A percentile compares a stretch with the other conserved stretches of the same genome.
Evolutionary conservation across 2,888 invertebrate species (phyloP).

Genomic region (Chirona hameri): DNA sequence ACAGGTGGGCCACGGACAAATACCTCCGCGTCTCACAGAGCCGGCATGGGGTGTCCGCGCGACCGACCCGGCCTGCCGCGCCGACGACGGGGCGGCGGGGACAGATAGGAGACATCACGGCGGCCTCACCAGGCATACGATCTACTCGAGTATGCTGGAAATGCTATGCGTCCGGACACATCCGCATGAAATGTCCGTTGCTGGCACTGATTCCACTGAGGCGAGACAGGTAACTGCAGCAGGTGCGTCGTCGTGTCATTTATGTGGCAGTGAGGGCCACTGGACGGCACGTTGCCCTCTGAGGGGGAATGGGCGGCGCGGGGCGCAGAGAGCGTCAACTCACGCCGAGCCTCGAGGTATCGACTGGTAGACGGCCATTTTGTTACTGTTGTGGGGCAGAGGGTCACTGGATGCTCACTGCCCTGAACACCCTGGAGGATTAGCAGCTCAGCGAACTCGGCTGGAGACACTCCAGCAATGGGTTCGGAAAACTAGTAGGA

Average conservation of each 20-base stretch:
- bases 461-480: not conserved
- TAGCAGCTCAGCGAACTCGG: not conserved
- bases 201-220: not conserved
- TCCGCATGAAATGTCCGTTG: not conserved
- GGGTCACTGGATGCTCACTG: not conserved
- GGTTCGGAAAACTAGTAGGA: not conserved
- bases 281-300: not conserved
- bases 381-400: not conserved
- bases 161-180: not conserved
- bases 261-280: not conserved
- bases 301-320: not conserved
- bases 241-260: not conserved
- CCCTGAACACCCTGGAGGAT: not conserved
- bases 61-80: too few species aligned
- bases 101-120: too few species aligned
- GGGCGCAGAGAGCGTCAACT: not conserved
- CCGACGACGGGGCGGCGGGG: too few species aligned
- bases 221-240: not conserved
- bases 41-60: too few species aligned
- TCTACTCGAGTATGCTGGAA: not conserved
- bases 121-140: not conserved
- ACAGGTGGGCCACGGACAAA: too few species aligned
- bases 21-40: too few species aligned
- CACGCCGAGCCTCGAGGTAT: not conserved
- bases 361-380: not conserved